Conservation (phyloP, 2,113 vertebrate species). For the Corvus cornix region DNA sequence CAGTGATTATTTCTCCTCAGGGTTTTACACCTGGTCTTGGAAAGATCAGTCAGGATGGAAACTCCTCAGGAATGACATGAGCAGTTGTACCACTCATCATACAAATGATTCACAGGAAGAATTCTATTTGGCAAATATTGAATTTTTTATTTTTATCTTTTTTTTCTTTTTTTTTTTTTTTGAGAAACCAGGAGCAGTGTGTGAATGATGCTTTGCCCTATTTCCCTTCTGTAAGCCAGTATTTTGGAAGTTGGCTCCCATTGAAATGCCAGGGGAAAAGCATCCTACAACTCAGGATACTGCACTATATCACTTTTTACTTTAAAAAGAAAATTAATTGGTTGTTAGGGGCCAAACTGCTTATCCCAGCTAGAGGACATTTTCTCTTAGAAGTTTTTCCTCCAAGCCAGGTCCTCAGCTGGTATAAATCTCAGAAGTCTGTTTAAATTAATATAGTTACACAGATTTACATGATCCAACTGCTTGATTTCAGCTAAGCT, state of each 20-base stretch:
- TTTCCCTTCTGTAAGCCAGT: not conserved
- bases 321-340: not conserved
- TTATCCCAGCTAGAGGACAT: not conserved
- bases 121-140: not conserved
- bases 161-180: not conserved
- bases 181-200: not conserved
- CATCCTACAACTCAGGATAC: not conserved
- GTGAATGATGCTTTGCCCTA: not conserved
- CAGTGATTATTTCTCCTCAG: not conserved
- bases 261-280: not conserved
- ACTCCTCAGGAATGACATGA: not conserved
- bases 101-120: not conserved
- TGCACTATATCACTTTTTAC: not conserved
- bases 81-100: not conserved
- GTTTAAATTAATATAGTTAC: conserved; percentile 22
- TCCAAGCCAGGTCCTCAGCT: not conserved
- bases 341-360: not conserved
- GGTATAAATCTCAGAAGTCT: not conserved
- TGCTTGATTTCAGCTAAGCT: not conserved
- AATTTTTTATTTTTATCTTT: not conserved
- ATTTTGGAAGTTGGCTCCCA: not conserved
- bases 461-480: conserved; percentile 31
- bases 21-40: not conserved
- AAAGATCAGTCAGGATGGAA: not conserved
- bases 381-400: not conserved